Base-by-base conservation (phyloP, 2,113 vertebrate species). In the Hemibates koningsi region DNA sequence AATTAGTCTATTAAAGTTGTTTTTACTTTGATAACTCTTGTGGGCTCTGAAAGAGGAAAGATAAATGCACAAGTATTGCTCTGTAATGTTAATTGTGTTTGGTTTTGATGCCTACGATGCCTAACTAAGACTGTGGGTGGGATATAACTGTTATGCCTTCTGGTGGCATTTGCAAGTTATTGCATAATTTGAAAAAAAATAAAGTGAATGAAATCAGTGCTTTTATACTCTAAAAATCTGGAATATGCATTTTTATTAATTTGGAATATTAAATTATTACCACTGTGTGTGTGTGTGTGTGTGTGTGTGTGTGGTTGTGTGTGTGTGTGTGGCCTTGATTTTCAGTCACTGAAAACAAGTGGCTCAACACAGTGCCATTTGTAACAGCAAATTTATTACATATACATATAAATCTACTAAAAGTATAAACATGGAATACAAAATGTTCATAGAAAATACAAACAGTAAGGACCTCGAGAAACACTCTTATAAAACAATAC, bases 401-500 rank as follows among this genome's bases (percentile, higher is more conserved):
- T 90, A 56, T 85, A 53, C 84, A 92, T 95, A 94, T 91, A 95
- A 94, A 95, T 94, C 88, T 95, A 95, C 81, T 90, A 95, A 93
- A 93, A 92, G 89, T 95, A 95, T 91, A 95, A 94, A 96, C 93
- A 93, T 84, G 50, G 83, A 91, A 88, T 94, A 95, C 88, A 95
- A 95, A 95, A 90, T 86, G 76, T 88, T 93, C 86, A 93, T 94
- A 95, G 85, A 95, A 96, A 95, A 95, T 91, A 94, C 92, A 94
- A 63, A 95, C 88, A 92, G 92, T 86, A 81, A 78, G 36, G 57
- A 89, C 86, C 78, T 88, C 54, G 32, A 88, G 71, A 91, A 92
- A 91, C 87, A 89, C 83, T 89, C 86, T 81, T 88, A 88, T 85
- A 92, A 94, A 92, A 90, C 79, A 90, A 94, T 82, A 91, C 83